phyloP scores from a whole-genome alignment of 2,888 invertebrate genomes.

The Nysson spinosus region DNA sequence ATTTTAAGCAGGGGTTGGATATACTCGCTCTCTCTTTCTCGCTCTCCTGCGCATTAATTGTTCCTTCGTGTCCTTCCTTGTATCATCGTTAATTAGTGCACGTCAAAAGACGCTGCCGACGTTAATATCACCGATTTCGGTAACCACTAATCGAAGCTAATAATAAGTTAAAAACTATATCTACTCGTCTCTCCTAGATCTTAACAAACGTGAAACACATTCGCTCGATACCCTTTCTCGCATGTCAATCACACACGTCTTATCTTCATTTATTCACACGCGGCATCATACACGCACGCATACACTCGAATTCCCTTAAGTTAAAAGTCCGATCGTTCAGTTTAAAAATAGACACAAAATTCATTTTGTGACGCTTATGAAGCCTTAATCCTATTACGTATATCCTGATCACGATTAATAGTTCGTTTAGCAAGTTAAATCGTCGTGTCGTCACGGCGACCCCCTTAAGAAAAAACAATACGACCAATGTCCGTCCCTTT shows the following conservation, averaged over 20 bases:
- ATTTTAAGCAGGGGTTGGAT: slow-evolving; percentile 17
- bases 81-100: neutral
- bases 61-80: slow-evolving; percentile 44
- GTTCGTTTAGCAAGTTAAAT: slow-evolving; percentile 42
- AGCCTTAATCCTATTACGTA: slow-evolving; percentile 76
- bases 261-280: slow-evolving; percentile 15
- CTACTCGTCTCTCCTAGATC: slow-evolving; percentile 46
- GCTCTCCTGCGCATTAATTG: slow-evolving; percentile 2
- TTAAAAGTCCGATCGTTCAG: slow-evolving; percentile 59
- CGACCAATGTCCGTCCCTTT: neutral
- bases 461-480: slow-evolving; percentile 8
- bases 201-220: slow-evolving; percentile 29
- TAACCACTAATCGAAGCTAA: slow-evolving; percentile 51
- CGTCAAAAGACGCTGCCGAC: slow-evolving; percentile 5
- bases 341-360: slow-evolving; percentile 77
- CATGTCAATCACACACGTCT: slow-evolving; percentile 8
- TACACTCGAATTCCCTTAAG: too few relatives aligned
- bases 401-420: slow-evolving; percentile 75
- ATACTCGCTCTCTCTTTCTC: slow-evolving; percentile 13
- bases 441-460: slow-evolving; percentile 31
- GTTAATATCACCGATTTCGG: slow-evolving; percentile 16
- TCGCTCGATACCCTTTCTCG: slow-evolving; percentile 16
- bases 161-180: slow-evolving; percentile 67
- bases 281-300: too few relatives aligned
- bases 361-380: slow-evolving; percentile 60